phyloP scores from a whole-genome alignment of 2,113 vertebrate genomes.

The Gymnarchus niloticus region DNA sequence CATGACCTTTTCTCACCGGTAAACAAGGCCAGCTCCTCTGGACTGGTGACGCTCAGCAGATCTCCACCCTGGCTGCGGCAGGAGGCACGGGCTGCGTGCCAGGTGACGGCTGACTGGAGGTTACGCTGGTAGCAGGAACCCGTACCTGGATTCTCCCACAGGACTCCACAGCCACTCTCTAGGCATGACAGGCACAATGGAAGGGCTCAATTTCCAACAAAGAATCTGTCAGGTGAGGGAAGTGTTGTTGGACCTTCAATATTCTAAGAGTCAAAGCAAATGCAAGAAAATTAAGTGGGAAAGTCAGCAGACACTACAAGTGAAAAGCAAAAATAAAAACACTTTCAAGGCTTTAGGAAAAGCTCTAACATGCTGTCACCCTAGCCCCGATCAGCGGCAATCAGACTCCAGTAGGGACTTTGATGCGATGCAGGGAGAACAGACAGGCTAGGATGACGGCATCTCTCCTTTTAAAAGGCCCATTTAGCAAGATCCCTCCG shows the following conservation, averaged over 20 bases:
- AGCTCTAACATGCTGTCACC: too few species aligned
- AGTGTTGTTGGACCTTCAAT: background rate
- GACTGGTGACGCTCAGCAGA: conserved; percentile 72
- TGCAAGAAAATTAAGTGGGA: background rate
- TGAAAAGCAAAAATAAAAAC: background rate
- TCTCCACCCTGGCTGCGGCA: conserved; percentile 85
- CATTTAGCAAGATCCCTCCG: background rate
- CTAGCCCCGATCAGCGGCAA: background rate
- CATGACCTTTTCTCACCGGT: conserved; percentile 51
- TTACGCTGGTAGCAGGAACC: conserved; percentile 85
- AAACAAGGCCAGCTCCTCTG: conserved; percentile 61
- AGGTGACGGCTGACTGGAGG: conserved; percentile 68
- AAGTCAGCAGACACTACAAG: background rate
- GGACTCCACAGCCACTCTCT: conserved; percentile 76
- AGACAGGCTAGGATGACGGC: background rate
- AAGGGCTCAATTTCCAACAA: background rate
- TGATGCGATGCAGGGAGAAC: background rate
- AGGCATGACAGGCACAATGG: conserved; percentile 19
- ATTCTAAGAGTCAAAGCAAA: too few species aligned
- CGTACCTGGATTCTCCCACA: conserved; percentile 60
- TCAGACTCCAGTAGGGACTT: background rate
- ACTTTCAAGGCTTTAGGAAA: too few species aligned
- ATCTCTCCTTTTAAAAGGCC: background rate
- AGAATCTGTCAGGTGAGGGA: background rate
- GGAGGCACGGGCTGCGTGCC: conserved; percentile 82